Evolutionary conservation across 35 echinoderm and acorn worm species (phyloP).

Genomic region (Hemicentrotus pulcherrimus): DNA sequence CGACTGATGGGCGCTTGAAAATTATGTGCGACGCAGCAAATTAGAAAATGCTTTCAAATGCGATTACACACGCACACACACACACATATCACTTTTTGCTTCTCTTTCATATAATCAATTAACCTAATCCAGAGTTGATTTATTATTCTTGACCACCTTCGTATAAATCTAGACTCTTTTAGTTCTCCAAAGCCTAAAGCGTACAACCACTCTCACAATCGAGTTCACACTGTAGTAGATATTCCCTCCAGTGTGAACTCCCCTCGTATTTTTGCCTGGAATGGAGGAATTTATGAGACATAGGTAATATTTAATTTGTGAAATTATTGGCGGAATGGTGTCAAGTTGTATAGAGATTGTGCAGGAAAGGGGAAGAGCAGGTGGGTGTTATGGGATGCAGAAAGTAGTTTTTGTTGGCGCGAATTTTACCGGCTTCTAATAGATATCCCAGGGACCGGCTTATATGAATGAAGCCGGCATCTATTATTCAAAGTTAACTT

Average conservation of each 20-base stretch:
- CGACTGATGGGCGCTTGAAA: neutral
- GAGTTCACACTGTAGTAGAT: neutral
- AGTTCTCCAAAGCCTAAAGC: no score
- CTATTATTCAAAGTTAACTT: neutral
- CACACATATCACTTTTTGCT: neutral
- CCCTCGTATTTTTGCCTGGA: neutral
- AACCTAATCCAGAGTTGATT: neutral
- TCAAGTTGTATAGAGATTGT: conserved; percentile 23
- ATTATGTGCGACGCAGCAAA: neutral
- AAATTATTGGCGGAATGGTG: conserved; percentile 30
- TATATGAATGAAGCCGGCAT: neutral
- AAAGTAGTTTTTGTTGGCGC: neutral
- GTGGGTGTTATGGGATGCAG: conserved; percentile 36
- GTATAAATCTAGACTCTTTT: no score
- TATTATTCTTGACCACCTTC: neutral
- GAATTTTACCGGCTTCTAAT: neutral
- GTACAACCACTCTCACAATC: no score
- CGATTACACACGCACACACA: neutral
- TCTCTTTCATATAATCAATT: neutral
- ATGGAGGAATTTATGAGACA: conserved; percentile 12
- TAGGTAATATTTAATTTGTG: conserved; percentile 6
- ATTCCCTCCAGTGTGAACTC: neutral
- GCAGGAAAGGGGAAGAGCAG: conserved; percentile 15
- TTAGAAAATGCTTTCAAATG: neutral
- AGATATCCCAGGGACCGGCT: neutral